A percentile compares a stretch with the other conserved stretches of the same genome.
These are phyloP conservation scores for Heliconius hortense DNA, from an alignment of 2,888 invertebrate genomes.

Conservation along the genomic window DNA sequence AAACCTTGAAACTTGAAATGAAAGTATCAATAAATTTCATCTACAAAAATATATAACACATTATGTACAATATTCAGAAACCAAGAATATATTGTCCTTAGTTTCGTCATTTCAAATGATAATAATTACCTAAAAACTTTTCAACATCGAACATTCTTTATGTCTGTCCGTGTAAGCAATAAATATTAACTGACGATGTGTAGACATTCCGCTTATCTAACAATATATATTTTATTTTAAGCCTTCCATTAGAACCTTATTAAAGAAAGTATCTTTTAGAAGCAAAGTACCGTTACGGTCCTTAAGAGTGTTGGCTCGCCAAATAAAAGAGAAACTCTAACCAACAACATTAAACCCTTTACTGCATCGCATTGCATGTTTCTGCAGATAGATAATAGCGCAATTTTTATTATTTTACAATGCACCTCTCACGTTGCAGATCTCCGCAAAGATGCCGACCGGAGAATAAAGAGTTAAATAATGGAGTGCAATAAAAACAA, in stretches of 20 bases:
- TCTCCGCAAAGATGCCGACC: constrained; percentile 75
- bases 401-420: constrained; percentile 78
- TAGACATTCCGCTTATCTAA: constrained; percentile 65
- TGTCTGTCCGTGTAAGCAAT: constrained; percentile 46
- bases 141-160: constrained; percentile 39
- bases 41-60: too few relatives aligned
- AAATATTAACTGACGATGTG: constrained; percentile 53
- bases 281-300: constrained; percentile 69
- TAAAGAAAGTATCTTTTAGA: constrained; percentile 61
- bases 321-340: constrained; percentile 69
- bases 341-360: constrained; percentile 74
- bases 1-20: too few relatives aligned
- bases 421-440: constrained; percentile 68
- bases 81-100: neutral
- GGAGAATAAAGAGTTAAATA: constrained; percentile 56
- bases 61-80: neutral
- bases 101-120: neutral
- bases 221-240: constrained; percentile 48
- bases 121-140: constrained; percentile 46
- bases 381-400: constrained; percentile 75
- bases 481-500: constrained; percentile 78
- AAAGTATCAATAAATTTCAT: too few relatives aligned
- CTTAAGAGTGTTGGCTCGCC: constrained; percentile 49
- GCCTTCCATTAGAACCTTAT: constrained; percentile 58
- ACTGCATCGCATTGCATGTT: constrained; percentile 55